Evolutionary conservation across 2,888 invertebrate species (phyloP).

Genomic region (Tigriopus californicus): DNA sequence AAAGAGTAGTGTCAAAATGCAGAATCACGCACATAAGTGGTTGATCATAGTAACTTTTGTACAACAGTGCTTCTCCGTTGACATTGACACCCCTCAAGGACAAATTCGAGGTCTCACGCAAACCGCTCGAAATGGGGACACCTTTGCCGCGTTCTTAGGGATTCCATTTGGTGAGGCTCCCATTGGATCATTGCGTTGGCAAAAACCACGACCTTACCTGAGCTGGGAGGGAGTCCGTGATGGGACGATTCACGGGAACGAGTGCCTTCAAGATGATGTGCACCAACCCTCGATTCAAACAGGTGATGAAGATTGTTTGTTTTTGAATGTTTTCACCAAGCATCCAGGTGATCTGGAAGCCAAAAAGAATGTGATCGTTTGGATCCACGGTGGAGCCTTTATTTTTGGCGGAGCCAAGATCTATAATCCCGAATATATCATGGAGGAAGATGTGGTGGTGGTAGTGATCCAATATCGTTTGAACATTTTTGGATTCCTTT

Average conservation of each 20-base stretch:
- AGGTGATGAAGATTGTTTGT: not conserved
- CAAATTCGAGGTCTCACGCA: not conserved
- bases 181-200: not conserved
- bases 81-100: not conserved
- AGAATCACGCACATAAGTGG: too few relatives aligned
- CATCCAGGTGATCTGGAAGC: not conserved
- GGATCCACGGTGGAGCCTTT: slow-evolving; percentile 9
- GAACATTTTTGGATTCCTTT: not conserved
- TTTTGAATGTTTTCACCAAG: not conserved
- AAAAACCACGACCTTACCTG: not conserved
- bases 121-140: not conserved
- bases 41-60: too few relatives aligned
- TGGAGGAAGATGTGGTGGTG: slow-evolving; percentile 1
- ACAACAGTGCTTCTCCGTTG: too few relatives aligned
- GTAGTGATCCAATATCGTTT: not conserved
- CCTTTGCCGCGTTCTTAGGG: not conserved
- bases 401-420: slow-evolving; percentile 3
- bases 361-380: not conserved
- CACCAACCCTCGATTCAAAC: not conserved
- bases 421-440: not conserved
- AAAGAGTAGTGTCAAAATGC: too few relatives aligned
- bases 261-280: not conserved
- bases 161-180: not conserved
- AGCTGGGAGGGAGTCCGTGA: not conserved
- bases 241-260: not conserved